Evolutionary conservation across 2,113 vertebrate species (phyloP).

Genomic region (Lepisosteus osseus): DNA sequence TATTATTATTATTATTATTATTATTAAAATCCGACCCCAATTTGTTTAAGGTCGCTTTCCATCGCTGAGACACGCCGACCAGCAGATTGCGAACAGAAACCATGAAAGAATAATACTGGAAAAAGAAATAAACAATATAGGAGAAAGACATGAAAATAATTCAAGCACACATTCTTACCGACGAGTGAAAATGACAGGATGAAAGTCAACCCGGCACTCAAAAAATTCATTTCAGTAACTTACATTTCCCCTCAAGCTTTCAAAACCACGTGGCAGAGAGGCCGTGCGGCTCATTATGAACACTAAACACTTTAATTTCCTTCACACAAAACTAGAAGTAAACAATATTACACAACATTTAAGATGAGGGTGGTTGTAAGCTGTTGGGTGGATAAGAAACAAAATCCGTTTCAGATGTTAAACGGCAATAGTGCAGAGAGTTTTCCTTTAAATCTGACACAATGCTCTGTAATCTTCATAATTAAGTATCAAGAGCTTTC

Average conservation of each 20-base stretch:
- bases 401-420: no score
- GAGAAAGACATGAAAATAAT: conserved; percentile 21
- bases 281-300: not conserved
- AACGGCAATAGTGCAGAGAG: no score
- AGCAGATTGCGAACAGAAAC: conserved; percentile 13
- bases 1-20: no score
- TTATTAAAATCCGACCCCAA: no score
- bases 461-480: no score
- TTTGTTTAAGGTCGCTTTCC: not conserved
- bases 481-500: no score
- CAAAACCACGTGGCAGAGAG: not conserved
- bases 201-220: not conserved
- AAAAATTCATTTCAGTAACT: conserved; percentile 10
- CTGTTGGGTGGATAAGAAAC: no score
- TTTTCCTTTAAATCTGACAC: no score
- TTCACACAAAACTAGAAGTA: no score
- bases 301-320: not conserved
- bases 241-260: conserved; percentile 14
- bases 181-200: conserved; percentile 18
- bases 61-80: not conserved
- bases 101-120: conserved; percentile 20
- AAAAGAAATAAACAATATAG: conserved; percentile 7
- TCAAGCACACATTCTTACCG: conserved; percentile 19
- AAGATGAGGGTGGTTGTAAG: no score
- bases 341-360: no score